Conservation (phyloP, 1,140 invertebrate species). For the Ylistrum balloti region DNA sequence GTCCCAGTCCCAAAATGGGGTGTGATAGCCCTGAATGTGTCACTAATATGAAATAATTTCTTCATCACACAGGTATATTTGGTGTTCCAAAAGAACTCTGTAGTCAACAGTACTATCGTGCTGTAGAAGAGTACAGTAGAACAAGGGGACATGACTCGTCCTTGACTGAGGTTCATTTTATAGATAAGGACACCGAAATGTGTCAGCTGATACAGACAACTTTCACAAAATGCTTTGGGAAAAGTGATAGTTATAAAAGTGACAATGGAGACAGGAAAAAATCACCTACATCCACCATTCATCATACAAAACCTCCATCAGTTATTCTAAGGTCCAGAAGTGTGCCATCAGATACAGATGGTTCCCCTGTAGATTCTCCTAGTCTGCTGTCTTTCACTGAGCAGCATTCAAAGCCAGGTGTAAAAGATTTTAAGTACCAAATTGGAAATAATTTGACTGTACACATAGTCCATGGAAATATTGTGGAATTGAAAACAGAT, state of each 20-base stretch:
- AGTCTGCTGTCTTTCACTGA: not conserved
- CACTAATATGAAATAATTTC: too few relatives aligned
- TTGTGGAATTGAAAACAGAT: conserved; percentile 19
- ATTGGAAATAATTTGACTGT: conserved; percentile 41
- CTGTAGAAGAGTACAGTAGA: conserved; percentile 16
- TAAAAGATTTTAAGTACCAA: not conserved
- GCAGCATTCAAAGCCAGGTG: not conserved
- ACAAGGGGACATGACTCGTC: not conserved
- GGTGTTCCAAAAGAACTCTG: not conserved
- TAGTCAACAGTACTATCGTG: not conserved
- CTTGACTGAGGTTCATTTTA: conserved; percentile 6
- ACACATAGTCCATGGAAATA: not conserved
- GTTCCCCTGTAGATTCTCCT: not conserved
- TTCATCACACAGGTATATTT: not conserved
- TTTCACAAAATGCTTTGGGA: not conserved
- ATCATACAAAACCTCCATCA: not conserved
- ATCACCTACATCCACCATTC: not conserved
- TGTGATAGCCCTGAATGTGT: too few relatives aligned
- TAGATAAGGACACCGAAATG: not conserved
- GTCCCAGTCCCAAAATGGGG: too few relatives aligned
- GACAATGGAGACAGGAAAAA: not conserved
- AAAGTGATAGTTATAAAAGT: not conserved
- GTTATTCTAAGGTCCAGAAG: not conserved
- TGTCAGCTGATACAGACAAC: conserved; percentile 10
- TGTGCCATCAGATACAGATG: not conserved